Percentiles rank a stretch among this genome's conserved stretches.
These are phyloP conservation scores for Hydrozoanthus gracilis DNA, from an alignment of 92 coral and sea anemone species.

Conservation along the genomic window DNA sequence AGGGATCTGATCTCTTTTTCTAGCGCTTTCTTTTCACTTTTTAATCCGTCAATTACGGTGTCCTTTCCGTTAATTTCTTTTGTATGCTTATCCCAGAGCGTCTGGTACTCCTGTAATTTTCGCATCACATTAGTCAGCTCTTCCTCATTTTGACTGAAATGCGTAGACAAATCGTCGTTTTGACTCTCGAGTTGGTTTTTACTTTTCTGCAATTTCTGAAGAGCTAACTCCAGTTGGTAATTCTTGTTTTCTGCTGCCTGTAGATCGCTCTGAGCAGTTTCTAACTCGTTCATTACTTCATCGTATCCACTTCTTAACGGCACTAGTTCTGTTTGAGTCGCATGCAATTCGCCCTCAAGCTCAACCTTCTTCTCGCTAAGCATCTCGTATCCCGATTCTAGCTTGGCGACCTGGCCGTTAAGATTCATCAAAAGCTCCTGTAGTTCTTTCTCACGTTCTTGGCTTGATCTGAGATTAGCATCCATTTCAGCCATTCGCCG, in stretches of 20 bases:
- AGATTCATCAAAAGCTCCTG: conserved; percentile 73
- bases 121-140: conserved; percentile 74
- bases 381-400: conserved; percentile 80
- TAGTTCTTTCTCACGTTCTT: conserved; percentile 78
- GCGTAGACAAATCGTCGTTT: conserved; percentile 65
- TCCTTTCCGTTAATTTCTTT: conserved; percentile 86
- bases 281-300: conserved; percentile 72
- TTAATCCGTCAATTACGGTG: conserved; percentile 79
- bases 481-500: conserved; percentile 79
- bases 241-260: conserved; percentile 71
- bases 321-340: conserved; percentile 73
- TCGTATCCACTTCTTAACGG: conserved; percentile 81
- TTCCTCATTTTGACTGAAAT: conserved; percentile 69
- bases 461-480: conserved; percentile 62
- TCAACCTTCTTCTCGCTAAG: conserved; percentile 84
- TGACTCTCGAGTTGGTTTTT: conserved; percentile 71
- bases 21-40: conserved; percentile 78
- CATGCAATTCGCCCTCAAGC: conserved; percentile 78
- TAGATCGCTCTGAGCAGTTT: conserved; percentile 60
- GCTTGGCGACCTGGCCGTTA: conserved; percentile 72
- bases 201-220: conserved; percentile 69
- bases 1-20: conserved; percentile 86
- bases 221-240: conserved; percentile 64
- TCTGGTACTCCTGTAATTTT: conserved; percentile 86
- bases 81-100: conserved; percentile 88